Conservation (phyloP, 2,888 invertebrate species). For the Clostera curtula region DNA sequence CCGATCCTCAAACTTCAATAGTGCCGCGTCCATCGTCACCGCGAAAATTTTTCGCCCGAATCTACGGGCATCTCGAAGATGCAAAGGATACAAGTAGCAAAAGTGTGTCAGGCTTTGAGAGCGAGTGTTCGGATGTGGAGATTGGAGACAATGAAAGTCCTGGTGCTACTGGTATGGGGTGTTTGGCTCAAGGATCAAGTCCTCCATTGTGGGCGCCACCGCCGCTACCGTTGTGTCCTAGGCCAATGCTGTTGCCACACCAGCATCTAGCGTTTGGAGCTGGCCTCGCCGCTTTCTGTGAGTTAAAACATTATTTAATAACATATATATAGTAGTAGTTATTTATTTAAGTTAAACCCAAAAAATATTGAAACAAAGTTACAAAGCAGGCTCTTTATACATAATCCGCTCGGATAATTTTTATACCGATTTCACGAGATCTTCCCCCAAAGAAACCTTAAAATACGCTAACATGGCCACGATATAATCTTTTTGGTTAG, state of each 20-base stretch:
- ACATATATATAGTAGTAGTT: too few species aligned
- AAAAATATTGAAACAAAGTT: too few species aligned
- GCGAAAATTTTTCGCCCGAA: constrained; percentile 84
- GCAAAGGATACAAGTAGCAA: constrained; percentile 29
- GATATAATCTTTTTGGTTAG: too few species aligned
- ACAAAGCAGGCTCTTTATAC: too few species aligned
- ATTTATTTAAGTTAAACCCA: too few species aligned
- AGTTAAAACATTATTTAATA: constrained; percentile 40
- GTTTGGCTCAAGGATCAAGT: constrained; percentile 19
- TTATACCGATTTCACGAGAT: too few species aligned
- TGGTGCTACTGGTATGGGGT: constrained; percentile 12
- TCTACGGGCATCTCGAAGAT: constrained; percentile 85
- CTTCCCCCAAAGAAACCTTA: constrained; percentile 2
- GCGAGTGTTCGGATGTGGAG: constrained; percentile 66
- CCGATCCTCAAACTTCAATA: constrained; percentile 30
- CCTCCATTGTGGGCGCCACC: constrained; percentile 48
- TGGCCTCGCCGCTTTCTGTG: constrained; percentile 73
- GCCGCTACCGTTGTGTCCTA: constrained; percentile 56
- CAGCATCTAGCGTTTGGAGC: constrained; percentile 76
- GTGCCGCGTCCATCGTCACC: constrained; percentile 81
- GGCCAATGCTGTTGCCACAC: constrained; percentile 58
- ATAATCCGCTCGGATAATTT: too few species aligned
- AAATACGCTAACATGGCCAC: too few species aligned
- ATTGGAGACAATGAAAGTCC: constrained; percentile 41
- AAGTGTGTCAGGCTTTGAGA: constrained; percentile 33